Evolutionary conservation across 2,113 vertebrate species (phyloP), one percentile per base, ranked within the genome.

Genomic region (Ailuropoda melanoleuca): DNA sequence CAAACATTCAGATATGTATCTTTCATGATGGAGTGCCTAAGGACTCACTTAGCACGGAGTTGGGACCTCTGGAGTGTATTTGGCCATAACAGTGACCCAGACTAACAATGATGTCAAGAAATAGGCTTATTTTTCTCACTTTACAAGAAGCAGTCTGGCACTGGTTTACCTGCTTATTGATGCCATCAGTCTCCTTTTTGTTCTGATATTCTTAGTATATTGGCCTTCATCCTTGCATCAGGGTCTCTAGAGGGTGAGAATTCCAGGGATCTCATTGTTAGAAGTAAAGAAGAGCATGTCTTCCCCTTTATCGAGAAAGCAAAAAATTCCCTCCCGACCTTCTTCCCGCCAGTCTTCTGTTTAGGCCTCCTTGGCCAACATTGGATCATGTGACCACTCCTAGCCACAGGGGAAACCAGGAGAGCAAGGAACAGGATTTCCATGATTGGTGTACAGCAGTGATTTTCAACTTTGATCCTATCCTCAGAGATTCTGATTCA

Each of bases 401-500:
- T 13, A 26, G 77, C 75, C 80, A 43, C 34, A 1, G 10, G 39
- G 26, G 26, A 86, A 62, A 39, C 46, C 23, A 31, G 68, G 34
- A 53, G 31, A 72, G 60, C 4, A 12, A 60, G 72, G 34, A 64
- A 26, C 7, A 23, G 82, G 58, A 55, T 81, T 50, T 92, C 50
- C 64, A 8, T 18, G 46, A 43, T 80, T 48, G 19, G 50, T 46
- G 37, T 2, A 64, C 46, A 92, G 12, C 26, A 39, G 43, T 48
- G 37, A 17, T 60, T 85, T 24, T 56, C 82, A 60, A 53, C 18
- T 31, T 74, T 78, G 92, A 66, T 62, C 55, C 23, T 87, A 0
- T 60, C 92, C 37, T 88, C 58, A 83, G 64, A 94, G 86, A 56
- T 83, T 96, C 78, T 95, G 89, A 92, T 66, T 92, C 72, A 68